A percentile compares a stretch with the other conserved stretches of the same genome.
Evolutionary conservation across 2,113 vertebrate species (phyloP).

Genomic region (Chlamydotis undulata): DNA sequence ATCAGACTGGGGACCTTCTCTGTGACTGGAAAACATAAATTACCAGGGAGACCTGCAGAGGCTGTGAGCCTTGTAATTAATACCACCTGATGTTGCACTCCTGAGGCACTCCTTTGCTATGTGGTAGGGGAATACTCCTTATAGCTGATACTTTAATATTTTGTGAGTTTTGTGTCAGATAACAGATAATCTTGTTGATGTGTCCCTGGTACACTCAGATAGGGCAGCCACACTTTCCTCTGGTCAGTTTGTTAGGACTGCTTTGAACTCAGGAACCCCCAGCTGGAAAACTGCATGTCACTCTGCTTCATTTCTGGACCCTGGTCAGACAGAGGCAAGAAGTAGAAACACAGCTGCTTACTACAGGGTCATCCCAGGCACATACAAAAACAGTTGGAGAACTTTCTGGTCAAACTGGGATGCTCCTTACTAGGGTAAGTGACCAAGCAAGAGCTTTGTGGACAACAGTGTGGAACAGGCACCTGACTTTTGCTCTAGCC

Average conservation of each 20-base stretch:
- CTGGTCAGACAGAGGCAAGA: background rate
- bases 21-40: background rate
- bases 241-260: background rate
- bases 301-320: background rate
- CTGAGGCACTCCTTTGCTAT: background rate
- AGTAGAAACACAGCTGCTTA: conserved; percentile 27
- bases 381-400: background rate
- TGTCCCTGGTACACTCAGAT: fast-evolving
- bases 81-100: background rate
- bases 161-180: background rate
- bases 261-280: background rate
- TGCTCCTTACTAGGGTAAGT: background rate
- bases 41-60: background rate
- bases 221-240: background rate
- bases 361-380: background rate
- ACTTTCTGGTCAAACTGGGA: background rate
- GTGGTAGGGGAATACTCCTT: background rate
- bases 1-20: too few relatives aligned
- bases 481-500: background rate
- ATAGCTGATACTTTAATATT: background rate
- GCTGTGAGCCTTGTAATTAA: background rate
- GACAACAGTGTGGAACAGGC: background rate
- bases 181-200: background rate
- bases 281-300: background rate
- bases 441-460: background rate